phyloP scores from a whole-genome alignment of 2,113 vertebrate genomes.

The Nyctereutes procyonoides region DNA sequence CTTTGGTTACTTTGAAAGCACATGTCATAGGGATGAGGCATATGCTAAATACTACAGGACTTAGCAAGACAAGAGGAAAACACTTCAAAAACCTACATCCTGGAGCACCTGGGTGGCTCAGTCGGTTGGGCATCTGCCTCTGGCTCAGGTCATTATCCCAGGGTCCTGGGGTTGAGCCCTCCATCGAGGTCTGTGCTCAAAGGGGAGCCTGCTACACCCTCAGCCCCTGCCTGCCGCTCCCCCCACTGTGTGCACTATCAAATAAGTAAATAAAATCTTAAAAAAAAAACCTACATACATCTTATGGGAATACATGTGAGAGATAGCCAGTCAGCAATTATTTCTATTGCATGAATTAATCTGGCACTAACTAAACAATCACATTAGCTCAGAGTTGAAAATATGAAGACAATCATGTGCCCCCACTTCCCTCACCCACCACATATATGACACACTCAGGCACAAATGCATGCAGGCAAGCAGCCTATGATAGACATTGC shows the following conservation, averaged over 20 bases:
- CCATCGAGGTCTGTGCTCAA: too few species aligned
- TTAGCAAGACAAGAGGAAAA: not conserved
- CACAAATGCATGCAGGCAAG: fast-evolving
- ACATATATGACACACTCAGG: fast-evolving
- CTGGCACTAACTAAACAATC: not conserved
- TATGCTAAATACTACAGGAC: not conserved
- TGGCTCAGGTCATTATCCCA: too few species aligned
- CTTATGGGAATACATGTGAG: not conserved
- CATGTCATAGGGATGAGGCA: not conserved
- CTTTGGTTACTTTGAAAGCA: not conserved
- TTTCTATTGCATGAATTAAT: not conserved
- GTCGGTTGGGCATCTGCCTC: too few species aligned
- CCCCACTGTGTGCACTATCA: too few species aligned
- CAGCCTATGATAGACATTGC: fast-evolving
- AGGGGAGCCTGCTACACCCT: too few species aligned
- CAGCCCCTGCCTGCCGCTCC: too few species aligned
- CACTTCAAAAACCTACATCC: not conserved
- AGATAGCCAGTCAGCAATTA: not conserved
- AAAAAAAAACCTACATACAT: not conserved
- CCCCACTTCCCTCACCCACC: not conserved
- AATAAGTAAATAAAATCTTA: too few species aligned
- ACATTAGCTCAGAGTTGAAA: not conserved
- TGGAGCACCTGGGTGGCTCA: too few species aligned
- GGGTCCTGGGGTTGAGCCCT: too few species aligned
- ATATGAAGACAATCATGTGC: not conserved